Conservation (phyloP, 2,113 vertebrate species). For the Neogobius melanostomus region DNA sequence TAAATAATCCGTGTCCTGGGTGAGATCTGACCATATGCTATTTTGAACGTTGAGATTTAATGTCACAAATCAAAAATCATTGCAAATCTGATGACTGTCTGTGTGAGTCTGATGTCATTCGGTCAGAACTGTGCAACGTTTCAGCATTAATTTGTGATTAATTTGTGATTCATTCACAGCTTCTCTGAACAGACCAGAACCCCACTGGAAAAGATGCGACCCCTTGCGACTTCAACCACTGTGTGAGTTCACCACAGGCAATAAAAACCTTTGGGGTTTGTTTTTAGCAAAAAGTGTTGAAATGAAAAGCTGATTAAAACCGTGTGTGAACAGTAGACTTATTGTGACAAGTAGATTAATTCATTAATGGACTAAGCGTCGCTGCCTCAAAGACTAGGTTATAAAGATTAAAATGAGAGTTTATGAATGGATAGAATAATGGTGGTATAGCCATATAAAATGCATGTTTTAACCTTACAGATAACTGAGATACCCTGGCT, state of each 20-base stretch:
- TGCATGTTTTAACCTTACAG: too few species aligned
- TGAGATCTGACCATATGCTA: too few species aligned
- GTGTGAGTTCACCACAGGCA: slow-evolving; percentile 1
- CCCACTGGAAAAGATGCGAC: slow-evolving; percentile 15
- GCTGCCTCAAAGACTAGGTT: not conserved
- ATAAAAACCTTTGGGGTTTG: slow-evolving; percentile 1
- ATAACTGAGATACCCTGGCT: too few species aligned
- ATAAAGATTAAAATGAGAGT: not conserved
- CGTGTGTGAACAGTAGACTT: slow-evolving; percentile 23
- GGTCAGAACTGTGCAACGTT: not conserved
- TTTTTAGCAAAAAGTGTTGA: slow-evolving; percentile 17
- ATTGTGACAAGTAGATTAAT: not conserved
- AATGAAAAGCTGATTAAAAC: slow-evolving; percentile 11
- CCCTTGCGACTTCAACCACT: slow-evolving; percentile 28
- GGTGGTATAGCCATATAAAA: too few species aligned
- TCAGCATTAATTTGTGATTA: slow-evolving; percentile 29
- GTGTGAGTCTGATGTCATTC: slow-evolving; percentile 46
- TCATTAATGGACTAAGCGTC: not conserved
- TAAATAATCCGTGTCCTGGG: too few species aligned
- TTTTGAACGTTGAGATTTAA: slow-evolving; percentile 2
- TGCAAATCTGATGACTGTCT: not conserved
- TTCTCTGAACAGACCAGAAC: slow-evolving; percentile 17
- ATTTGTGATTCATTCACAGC: slow-evolving; percentile 23
- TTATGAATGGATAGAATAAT: not conserved
- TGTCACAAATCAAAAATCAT: slow-evolving; percentile 41